Conservation (phyloP, 2,797 vertebrate species). For the Catharus ustulatus region DNA sequence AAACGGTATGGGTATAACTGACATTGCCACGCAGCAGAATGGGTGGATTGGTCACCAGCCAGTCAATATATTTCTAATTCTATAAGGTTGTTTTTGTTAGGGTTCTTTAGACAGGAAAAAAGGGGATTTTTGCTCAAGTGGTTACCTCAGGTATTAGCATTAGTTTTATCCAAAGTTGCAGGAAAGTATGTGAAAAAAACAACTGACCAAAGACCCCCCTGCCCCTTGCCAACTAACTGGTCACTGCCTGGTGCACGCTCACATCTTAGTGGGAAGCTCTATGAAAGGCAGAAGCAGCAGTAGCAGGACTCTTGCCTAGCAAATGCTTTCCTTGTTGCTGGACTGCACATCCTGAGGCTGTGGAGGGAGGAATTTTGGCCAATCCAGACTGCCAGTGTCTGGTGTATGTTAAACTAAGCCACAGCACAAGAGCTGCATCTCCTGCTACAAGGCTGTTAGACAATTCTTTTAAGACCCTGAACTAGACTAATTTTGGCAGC, state of each 20-base stretch:
- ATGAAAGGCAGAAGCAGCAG: neutral
- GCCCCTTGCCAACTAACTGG: rapidly evolving
- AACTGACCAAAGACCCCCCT: rapidly evolving
- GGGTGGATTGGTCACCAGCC: neutral
- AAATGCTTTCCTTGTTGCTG: neutral
- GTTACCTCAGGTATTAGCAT: neutral
- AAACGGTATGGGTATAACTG: neutral
- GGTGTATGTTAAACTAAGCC: neutral
- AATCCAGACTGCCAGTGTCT: neutral
- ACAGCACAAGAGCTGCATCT: neutral
- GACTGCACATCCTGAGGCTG: rapidly evolving
- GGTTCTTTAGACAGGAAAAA: neutral
- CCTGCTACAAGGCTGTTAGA: neutral
- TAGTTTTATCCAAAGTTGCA: neutral
- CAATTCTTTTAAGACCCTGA: neutral
- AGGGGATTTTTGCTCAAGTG: neutral
- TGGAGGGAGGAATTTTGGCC: neutral
- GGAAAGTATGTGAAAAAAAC: neutral
- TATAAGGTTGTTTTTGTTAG: neutral
- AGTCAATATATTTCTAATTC: neutral
- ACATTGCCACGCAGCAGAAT: neutral
- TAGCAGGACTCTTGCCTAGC: rapidly evolving
- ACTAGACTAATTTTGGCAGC: neutral
- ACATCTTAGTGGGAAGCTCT: rapidly evolving
- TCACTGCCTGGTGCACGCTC: neutral